Evolutionary conservation across 2,888 invertebrate genomes (phyloP), one percentile per base, ranked within the genome.

Genomic region (Ashinkailepas kermadecensis): DNA sequence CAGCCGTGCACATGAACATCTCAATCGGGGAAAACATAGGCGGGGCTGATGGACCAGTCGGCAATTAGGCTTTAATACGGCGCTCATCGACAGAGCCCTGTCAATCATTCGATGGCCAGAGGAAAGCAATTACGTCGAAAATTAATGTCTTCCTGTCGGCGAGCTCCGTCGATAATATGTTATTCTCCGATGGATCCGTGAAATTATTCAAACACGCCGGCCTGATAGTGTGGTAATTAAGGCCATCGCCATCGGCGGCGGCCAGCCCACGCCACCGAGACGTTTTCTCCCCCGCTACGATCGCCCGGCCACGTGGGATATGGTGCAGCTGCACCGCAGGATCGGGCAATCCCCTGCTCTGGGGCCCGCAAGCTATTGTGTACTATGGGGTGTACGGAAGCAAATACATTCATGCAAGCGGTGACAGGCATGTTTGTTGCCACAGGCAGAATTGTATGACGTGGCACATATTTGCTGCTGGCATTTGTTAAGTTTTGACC

Each of bases 111-210:
- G 15, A 25, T 13, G 15, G 12, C 15, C 1, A 13, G 10, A 23
- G 11, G 23, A 67, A 21, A 70, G 70, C 15, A 70, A 70, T 70
- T 70, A 70, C 12, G 25, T 39, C 15, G 70, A 70, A 70, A 70
- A 70, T 70, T 70, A 70, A 70, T 39, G 70, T 15, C 15, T 70
- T 39, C 70, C 70, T 70, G 70, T 70, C 25, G 70, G 39, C 25
- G 39, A 39, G 70, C 13, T 39, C 25, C 39, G 7, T 39, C 39
- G 70, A 70, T 25, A 70, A 70, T 70, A 70, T 70, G 70, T 70
- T 70, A 23, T 70, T 70, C 70, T 15, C 25, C 70, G 70, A 12
- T 70, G 25, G 70, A 70, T 70, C 70, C 70, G 70, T 70, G 70
- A 70, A 70, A 70, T 70, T 70, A 70, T 70, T 70, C 70, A 70